These are phyloP conservation scores for Australoheros facetus DNA, from an alignment of 2,797 vertebrate genomes.

Conservation along the genomic window DNA sequence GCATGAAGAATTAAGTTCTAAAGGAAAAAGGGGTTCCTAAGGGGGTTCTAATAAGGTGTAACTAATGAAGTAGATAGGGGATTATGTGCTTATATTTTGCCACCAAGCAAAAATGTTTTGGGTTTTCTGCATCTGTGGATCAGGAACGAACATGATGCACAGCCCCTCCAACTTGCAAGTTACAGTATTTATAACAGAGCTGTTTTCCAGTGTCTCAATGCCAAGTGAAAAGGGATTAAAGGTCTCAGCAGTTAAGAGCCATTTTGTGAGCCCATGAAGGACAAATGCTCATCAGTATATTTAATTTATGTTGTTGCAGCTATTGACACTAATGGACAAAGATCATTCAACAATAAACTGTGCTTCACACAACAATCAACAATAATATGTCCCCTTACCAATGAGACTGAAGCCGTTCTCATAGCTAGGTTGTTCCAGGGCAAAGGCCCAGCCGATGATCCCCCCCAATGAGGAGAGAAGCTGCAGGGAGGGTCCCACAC, in stretches of 20 bases:
- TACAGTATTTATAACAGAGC: neutral
- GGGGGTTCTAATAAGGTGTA: too few relatives aligned
- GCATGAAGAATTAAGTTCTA: too few relatives aligned
- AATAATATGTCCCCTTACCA: conserved; percentile 70
- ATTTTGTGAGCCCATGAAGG: neutral
- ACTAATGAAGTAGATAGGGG: too few relatives aligned
- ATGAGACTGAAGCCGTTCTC: conserved; percentile 92
- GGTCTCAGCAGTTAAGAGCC: neutral
- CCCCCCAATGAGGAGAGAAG: conserved; percentile 89
- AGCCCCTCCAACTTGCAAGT: neutral
- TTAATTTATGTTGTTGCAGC: neutral
- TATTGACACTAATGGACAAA: too few relatives aligned
- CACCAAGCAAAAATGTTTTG: neutral
- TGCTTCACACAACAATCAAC: neutral
- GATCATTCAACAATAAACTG: neutral
- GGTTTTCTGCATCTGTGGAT: neutral
- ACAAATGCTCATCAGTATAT: neutral
- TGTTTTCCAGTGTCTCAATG: neutral
- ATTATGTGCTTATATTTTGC: too few relatives aligned
- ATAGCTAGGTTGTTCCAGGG: conserved; percentile 89
- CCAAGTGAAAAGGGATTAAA: too few relatives aligned
- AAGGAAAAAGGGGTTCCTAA: too few relatives aligned
- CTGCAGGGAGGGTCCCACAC: conserved; percentile 85
- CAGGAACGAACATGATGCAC: neutral
- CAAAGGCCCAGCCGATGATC: conserved; percentile 96